A percentile compares a stretch with the other conserved stretches of the same genome.
Evolutionary conservation across 64 coral and sea anemone genomes (phyloP).

Genomic region (Pocillopora damicornis): DNA sequence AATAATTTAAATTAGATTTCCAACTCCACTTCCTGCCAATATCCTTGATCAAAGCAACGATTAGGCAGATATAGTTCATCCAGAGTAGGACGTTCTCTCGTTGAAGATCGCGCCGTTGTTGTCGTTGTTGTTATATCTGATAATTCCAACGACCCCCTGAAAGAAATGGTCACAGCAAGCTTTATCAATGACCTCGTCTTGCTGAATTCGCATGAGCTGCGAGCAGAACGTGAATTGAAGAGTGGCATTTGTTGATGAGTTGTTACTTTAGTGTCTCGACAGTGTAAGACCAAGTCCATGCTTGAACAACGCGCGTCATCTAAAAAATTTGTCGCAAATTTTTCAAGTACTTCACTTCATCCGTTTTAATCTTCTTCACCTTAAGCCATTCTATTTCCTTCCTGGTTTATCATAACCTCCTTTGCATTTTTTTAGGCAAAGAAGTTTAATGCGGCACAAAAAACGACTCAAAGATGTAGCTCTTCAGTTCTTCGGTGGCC

Average conservation of each 20-base stretch:
- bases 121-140: constrained; percentile 65
- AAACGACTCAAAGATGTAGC: too few relatives aligned
- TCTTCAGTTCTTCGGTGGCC: too few relatives aligned
- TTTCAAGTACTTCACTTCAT: too few relatives aligned
- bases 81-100: constrained; percentile 47
- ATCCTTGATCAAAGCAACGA: constrained; percentile 95
- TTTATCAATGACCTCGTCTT: not conserved
- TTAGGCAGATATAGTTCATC: constrained; percentile 90
- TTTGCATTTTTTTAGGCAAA: too few relatives aligned
- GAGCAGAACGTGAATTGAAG: not conserved
- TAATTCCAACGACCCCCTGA: constrained; percentile 90
- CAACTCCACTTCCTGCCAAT: constrained; percentile 96
- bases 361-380: too few relatives aligned
- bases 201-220: not conserved
- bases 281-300: not conserved
- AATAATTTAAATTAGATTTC: constrained; percentile 97
- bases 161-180: constrained; percentile 54
- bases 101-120: not conserved
- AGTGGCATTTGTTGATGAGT: not conserved
- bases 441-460: too few relatives aligned
- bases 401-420: too few relatives aligned
- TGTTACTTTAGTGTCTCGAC: not conserved
- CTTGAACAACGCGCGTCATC: not conserved
- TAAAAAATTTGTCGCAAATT: not conserved
- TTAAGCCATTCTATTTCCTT: too few relatives aligned